Evolutionary conservation across 2,797 vertebrate species (phyloP).

Genomic region (Lophius americanus): DNA sequence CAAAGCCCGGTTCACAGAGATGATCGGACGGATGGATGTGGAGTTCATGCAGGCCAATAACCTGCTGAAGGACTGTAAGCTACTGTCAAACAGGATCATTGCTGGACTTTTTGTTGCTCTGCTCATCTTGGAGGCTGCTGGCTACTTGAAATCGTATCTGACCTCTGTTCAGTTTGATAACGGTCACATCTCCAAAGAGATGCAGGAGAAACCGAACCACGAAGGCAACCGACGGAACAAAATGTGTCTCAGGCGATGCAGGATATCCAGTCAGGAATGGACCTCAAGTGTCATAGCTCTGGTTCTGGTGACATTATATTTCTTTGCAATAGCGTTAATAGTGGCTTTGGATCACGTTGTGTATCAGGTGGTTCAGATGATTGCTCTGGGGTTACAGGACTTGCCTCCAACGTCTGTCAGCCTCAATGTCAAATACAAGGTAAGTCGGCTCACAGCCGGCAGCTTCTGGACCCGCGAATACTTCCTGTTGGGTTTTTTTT

Average conservation of each 20-base stretch:
- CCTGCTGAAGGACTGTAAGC: constrained; percentile 67
- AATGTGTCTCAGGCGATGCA: constrained; percentile 65
- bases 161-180: constrained; percentile 89
- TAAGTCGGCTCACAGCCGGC: constrained; percentile 52
- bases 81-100: constrained; percentile 79
- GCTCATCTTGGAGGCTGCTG: constrained; percentile 81
- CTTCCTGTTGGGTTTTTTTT: too few species aligned
- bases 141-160: constrained; percentile 89
- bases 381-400: constrained; percentile 78
- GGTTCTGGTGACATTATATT: constrained; percentile 80
- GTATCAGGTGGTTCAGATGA: constrained; percentile 78
- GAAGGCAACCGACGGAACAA: constrained; percentile 59
- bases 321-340: constrained; percentile 76
- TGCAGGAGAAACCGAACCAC: constrained; percentile 54
- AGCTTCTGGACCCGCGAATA: too few species aligned
- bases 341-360: constrained; percentile 83
- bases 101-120: constrained; percentile 82
- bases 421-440: constrained; percentile 83
- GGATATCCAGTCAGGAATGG: constrained; percentile 83
- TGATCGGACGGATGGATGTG: constrained; percentile 80
- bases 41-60: constrained; percentile 79
- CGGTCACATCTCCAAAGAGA: constrained; percentile 72
- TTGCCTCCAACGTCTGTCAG: constrained; percentile 81
- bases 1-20: constrained; percentile 65
- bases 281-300: constrained; percentile 76